phyloP scores from a whole-genome alignment of 2,888 invertebrate species.

The Synanthedon myopaeformis region DNA sequence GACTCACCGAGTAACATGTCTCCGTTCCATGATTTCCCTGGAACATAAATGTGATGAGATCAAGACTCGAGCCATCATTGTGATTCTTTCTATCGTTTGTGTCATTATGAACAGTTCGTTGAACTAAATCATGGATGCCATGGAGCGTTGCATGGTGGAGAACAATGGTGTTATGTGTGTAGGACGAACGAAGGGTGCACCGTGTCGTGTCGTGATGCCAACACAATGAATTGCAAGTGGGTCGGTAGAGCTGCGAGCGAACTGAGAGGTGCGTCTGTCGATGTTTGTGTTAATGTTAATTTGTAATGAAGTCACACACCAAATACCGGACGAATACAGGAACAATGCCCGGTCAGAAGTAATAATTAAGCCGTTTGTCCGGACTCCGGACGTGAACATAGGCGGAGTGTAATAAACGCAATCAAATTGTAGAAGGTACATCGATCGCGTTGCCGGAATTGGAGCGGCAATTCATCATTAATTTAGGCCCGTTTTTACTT shows the following conservation, averaged over 20 bases:
- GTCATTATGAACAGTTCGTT: too few relatives aligned
- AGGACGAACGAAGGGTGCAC: constrained; percentile 11
- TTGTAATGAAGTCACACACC: constrained; percentile 31
- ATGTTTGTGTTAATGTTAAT: constrained; percentile 7
- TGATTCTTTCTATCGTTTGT: too few relatives aligned
- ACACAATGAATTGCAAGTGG: constrained; percentile 38
- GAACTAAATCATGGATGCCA: too few relatives aligned
- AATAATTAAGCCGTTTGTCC: constrained; percentile 10
- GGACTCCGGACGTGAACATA: constrained; percentile 5
- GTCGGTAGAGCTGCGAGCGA: constrained; percentile 31
- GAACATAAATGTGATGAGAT: neutral
- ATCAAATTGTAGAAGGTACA: neutral
- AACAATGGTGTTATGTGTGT: too few relatives aligned
- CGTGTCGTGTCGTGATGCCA: constrained; percentile 15
- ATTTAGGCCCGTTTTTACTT: constrained; percentile 1
- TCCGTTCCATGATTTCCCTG: neutral
- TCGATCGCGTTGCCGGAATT: constrained; percentile 3
- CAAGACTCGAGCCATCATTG: too few relatives aligned
- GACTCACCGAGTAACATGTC: neutral
- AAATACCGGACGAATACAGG: constrained; percentile 28
- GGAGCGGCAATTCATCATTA: constrained; percentile 1
- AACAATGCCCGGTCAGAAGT: constrained; percentile 42
- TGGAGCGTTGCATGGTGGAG: too few relatives aligned
- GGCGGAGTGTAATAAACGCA: neutral
- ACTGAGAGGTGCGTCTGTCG: constrained; percentile 27